Evolutionary conservation across 2,888 invertebrate genomes (phyloP).

Genomic region (Neuroscelio doddi): DNA sequence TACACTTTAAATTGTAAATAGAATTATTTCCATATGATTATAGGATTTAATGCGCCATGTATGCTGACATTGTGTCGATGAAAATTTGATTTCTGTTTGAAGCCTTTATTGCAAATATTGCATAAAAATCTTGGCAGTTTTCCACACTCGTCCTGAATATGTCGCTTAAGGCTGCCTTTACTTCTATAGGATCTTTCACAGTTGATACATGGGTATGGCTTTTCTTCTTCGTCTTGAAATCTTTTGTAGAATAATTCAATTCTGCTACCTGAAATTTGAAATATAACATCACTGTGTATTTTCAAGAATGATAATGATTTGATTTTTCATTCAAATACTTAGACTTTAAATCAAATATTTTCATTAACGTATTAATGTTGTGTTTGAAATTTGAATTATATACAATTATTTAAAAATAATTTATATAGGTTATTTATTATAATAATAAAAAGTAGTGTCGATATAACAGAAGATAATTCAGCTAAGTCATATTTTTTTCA

Average conservation of each 20-base stretch:
- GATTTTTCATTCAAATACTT: too few relatives aligned
- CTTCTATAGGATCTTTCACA: slow-evolving; percentile 68
- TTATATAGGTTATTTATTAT: too few relatives aligned
- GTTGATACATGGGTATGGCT: slow-evolving; percentile 59
- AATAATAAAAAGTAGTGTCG: too few relatives aligned
- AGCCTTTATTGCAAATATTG: slow-evolving; percentile 79
- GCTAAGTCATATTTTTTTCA: too few relatives aligned
- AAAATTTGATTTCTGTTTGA: slow-evolving; percentile 76
- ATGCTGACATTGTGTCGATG: slow-evolving; percentile 64
- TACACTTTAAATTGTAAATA: too few relatives aligned
- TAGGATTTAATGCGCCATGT: slow-evolving; percentile 49
- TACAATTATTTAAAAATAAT: too few relatives aligned
- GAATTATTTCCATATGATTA: background rate
- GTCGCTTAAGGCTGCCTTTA: slow-evolving; percentile 84
- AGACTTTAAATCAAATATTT: too few relatives aligned
- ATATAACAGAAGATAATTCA: too few relatives aligned
- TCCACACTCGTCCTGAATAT: slow-evolving; percentile 84
- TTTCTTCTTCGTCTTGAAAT: slow-evolving; percentile 16
- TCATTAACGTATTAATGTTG: too few relatives aligned
- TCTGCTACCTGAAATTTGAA: slow-evolving; percentile 54
- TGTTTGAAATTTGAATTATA: too few relatives aligned
- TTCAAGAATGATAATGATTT: too few relatives aligned
- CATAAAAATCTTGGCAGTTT: slow-evolving; percentile 82
- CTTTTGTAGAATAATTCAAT: background rate
- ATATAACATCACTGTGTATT: slow-evolving; percentile 5